Evolutionary conservation across 2,797 vertebrate genomes (phyloP).

Genomic region (Xerus rutilus): DNA sequence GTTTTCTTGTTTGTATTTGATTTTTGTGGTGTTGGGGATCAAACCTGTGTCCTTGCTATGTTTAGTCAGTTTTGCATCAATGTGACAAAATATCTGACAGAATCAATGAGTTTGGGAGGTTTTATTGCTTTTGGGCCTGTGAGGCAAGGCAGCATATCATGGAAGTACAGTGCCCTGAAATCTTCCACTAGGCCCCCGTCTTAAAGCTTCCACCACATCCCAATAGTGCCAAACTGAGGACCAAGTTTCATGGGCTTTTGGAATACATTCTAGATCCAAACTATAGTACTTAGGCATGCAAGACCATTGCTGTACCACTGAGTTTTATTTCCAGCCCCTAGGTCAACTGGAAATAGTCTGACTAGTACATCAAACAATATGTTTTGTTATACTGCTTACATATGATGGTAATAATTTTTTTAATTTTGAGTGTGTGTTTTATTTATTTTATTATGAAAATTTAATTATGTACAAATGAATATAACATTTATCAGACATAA

Average conservation of each 20-base stretch:
- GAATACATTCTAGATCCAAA: neutral
- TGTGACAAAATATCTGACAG: neutral
- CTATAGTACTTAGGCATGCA: neutral
- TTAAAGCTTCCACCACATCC: neutral
- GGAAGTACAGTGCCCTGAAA: no score
- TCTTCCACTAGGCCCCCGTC: neutral
- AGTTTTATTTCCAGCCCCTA: neutral
- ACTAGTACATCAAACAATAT: neutral
- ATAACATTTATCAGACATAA: neutral
- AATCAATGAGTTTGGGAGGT: neutral
- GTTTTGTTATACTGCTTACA: neutral
- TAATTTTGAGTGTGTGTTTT: neutral
- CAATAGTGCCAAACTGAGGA: no score
- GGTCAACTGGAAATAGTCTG: neutral
- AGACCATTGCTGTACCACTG: neutral
- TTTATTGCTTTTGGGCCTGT: neutral
- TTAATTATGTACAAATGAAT: neutral
- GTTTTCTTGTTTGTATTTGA: neutral
- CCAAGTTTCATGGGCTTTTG: neutral
- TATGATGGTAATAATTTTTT: neutral
- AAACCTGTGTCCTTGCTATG: neutral
- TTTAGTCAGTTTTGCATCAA: neutral
- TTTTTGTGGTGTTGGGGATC: neutral
- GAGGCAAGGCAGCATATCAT: no score
- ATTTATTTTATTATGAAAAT: slow-evolving; percentile 27